Percentiles rank a stretch among this genome's conserved stretches.
These are phyloP conservation scores for Zaprionus gabonicus DNA, from an alignment of 1,140 invertebrate species.

Conservation along the genomic window DNA sequence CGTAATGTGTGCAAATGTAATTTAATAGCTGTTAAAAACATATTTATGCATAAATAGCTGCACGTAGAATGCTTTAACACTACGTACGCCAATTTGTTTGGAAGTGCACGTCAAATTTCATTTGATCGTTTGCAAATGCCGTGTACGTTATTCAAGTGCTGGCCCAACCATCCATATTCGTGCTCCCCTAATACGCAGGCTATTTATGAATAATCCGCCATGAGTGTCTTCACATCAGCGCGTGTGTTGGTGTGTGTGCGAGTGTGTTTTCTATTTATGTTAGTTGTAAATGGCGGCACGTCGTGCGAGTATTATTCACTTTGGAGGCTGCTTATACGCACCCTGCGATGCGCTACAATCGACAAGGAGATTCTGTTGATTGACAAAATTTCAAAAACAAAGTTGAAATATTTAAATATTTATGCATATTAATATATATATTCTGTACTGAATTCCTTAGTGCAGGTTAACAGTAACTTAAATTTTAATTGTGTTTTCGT, in stretches of 20 bases:
- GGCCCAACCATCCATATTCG: slow-evolving; percentile 15
- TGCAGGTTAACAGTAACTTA: too few species aligned
- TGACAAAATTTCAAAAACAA: background rate
- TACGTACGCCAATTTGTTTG: slow-evolving; percentile 63
- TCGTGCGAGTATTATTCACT: slow-evolving; percentile 76
- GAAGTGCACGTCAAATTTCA: slow-evolving; percentile 77
- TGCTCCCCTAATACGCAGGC: slow-evolving; percentile 40
- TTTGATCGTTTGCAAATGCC: slow-evolving; percentile 73
- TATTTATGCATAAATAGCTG: slow-evolving; percentile 65
- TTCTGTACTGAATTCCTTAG: too few species aligned
- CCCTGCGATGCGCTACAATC: slow-evolving; percentile 46
- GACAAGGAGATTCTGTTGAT: background rate
- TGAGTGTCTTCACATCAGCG: slow-evolving; percentile 19
- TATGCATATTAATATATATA: background rate
- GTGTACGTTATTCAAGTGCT: slow-evolving; percentile 30
- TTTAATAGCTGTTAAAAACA: slow-evolving; percentile 57
- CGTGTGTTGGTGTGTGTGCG: slow-evolving; percentile 16
- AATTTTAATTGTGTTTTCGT: too few species aligned
- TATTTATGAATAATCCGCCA: slow-evolving; percentile 74
- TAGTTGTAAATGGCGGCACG: slow-evolving; percentile 77
- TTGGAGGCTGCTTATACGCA: slow-evolving; percentile 60
- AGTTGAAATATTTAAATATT: background rate
- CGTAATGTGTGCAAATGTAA: slow-evolving; percentile 65
- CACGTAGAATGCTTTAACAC: slow-evolving; percentile 50
- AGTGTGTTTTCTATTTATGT: slow-evolving; percentile 70